These are phyloP conservation scores for Eupeodes luniger DNA, from an alignment of 2,888 invertebrate species.

Conservation along the genomic window DNA sequence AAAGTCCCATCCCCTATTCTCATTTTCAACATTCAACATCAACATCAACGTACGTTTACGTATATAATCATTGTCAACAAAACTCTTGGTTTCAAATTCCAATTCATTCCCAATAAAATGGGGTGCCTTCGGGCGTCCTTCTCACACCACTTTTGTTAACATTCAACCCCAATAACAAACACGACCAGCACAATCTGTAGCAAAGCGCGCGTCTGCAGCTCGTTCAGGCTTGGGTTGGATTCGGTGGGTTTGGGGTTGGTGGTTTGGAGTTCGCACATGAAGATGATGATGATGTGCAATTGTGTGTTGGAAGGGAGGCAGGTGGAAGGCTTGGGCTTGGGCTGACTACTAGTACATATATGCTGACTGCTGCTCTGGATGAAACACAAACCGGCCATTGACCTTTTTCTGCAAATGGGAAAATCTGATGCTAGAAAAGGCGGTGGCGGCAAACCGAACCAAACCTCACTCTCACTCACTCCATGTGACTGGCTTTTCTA, in stretches of 20 bases:
- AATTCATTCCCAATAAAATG: constrained; percentile 56
- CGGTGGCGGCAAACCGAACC: background rate
- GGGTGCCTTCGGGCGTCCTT: constrained; percentile 47
- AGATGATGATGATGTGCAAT: constrained; percentile 55
- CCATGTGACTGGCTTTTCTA: constrained; percentile 3
- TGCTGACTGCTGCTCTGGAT: constrained; percentile 38
- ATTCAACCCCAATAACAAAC: constrained; percentile 72
- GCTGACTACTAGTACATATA: constrained; percentile 17
- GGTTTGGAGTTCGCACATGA: background rate
- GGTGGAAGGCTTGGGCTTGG: constrained; percentile 20
- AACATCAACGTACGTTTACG: background rate
- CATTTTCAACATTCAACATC: background rate
- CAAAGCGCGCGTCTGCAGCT: constrained; percentile 54
- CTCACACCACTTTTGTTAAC: constrained; percentile 37
- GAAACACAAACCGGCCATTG: constrained; percentile 71
- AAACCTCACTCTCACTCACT: background rate
- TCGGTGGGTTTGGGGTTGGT: no score
- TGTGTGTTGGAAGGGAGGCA: background rate
- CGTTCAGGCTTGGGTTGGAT: constrained; percentile 17
- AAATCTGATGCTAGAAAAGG: constrained; percentile 66
- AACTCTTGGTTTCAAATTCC: constrained; percentile 65
- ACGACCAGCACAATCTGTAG: constrained; percentile 76
- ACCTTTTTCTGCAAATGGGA: constrained; percentile 68
- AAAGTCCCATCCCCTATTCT: no score
- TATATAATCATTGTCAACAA: constrained; percentile 52